Conservation (phyloP, 2,113 vertebrate genomes). For the Amphiprion ocellaris region DNA sequence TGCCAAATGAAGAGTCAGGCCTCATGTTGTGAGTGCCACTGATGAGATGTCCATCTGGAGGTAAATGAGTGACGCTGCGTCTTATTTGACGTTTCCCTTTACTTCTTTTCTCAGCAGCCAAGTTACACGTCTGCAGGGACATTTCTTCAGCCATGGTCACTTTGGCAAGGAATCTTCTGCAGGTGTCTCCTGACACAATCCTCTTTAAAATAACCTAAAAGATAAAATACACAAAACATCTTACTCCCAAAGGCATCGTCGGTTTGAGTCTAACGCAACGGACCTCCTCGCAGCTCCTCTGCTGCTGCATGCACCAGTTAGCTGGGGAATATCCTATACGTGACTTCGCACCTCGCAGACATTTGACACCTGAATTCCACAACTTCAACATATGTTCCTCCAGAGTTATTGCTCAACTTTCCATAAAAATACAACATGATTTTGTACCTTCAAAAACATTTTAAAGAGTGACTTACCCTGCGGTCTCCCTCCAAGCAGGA, state of each 20-base stretch:
- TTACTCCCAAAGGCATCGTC: no score
- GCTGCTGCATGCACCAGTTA: not conserved
- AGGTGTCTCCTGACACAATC: conserved; percentile 24
- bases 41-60: conserved; percentile 26
- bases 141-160: conserved; percentile 54
- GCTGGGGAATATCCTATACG: not conserved
- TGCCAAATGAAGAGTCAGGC: not conserved
- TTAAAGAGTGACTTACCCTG: conserved; percentile 26
- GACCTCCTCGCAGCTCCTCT: not conserved
- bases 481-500: not conserved
- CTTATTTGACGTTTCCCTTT: conserved; percentile 55
- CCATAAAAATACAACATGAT: not conserved
- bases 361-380: not conserved
- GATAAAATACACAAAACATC: not conserved
- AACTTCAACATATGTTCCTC: not conserved
- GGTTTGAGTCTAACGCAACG: not conserved
- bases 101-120: conserved; percentile 52
- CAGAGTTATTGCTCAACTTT: not conserved
- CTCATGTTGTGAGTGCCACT: conserved; percentile 4
- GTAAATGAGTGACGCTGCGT: conserved; percentile 3
- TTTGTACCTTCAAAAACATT: not conserved
- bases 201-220: conserved; percentile 2
- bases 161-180: conserved; percentile 13
- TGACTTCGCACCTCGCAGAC: not conserved
- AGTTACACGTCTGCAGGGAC: conserved; percentile 31